Conservation (phyloP, 2,888 invertebrate genomes). For the Andricus curvator region DNA sequence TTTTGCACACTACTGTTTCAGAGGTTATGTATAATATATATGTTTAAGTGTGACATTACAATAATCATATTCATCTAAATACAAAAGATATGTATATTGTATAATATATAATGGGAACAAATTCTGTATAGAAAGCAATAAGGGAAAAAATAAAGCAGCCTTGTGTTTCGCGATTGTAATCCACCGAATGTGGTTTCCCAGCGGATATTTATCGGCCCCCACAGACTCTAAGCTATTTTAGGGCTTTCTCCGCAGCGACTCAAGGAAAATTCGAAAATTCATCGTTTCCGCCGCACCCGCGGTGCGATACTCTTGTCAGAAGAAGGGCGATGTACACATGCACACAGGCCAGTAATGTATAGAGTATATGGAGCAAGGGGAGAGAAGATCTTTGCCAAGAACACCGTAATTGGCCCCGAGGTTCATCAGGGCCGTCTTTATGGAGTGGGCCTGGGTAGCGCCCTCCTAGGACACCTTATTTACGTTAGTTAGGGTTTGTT, state of each 20-base stretch:
- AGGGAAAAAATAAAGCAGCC: slow-evolving; percentile 8
- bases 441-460: slow-evolving; percentile 52
- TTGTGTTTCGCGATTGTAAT: slow-evolving; percentile 14
- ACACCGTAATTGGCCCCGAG: slow-evolving; percentile 62
- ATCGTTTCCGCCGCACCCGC: slow-evolving; percentile 61
- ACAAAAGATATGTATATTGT: too few relatives aligned
- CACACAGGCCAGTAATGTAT: slow-evolving; percentile 28
- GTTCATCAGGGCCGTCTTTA: slow-evolving; percentile 64
- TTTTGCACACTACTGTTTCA: too few relatives aligned
- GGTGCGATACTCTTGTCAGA: slow-evolving; percentile 33
- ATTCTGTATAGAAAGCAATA: background rate
- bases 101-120: background rate
- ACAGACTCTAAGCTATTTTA: slow-evolving; percentile 45
- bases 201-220: slow-evolving; percentile 29
- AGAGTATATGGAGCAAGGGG: slow-evolving; percentile 46
- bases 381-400: slow-evolving; percentile 48
- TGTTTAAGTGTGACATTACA: too few relatives aligned
- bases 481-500: slow-evolving; percentile 78
- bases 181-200: slow-evolving; percentile 32
- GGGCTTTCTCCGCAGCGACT: slow-evolving; percentile 43
- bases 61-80: too few relatives aligned
- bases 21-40: too few relatives aligned
- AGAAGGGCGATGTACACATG: slow-evolving; percentile 47
- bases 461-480: slow-evolving; percentile 74
- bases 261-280: slow-evolving; percentile 68